Evolutionary conservation across 2,797 vertebrate species (phyloP).

Genomic region (Catostomus latipinnis): DNA sequence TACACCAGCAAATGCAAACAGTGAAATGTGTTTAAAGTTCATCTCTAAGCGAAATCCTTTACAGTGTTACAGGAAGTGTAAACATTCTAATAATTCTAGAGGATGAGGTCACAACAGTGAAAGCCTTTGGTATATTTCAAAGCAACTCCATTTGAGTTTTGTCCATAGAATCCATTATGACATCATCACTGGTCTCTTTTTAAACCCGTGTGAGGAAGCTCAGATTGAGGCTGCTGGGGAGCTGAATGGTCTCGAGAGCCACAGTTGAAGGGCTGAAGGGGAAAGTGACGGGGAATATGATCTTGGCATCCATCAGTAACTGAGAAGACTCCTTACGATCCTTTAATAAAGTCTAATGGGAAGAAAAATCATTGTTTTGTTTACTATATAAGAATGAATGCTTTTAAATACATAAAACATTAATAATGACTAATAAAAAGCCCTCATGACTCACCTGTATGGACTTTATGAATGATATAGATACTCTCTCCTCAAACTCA

Average conservation of each 20-base stretch:
- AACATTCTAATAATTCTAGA: background rate
- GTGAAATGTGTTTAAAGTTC: background rate
- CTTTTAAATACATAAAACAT: background rate
- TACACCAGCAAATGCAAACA: background rate
- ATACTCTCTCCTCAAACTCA: slow-evolving; percentile 97
- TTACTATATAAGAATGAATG: background rate
- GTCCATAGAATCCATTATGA: background rate
- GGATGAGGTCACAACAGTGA: background rate
- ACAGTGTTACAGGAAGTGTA: background rate
- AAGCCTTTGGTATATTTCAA: background rate
- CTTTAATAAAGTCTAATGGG: slow-evolving; percentile 84
- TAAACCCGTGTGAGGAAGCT: slow-evolving; percentile 88
- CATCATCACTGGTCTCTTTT: background rate
- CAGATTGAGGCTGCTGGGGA: slow-evolving; percentile 91
- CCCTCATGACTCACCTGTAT: slow-evolving; percentile 85
- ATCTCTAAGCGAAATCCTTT: background rate
- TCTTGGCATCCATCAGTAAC: slow-evolving; percentile 94
- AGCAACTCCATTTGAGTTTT: too few relatives aligned
- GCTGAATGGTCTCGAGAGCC: slow-evolving; percentile 92
- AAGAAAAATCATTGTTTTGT: slow-evolving; percentile 37
- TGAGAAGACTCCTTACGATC: slow-evolving; percentile 88
- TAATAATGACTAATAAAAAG: background rate
- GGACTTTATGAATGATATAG: slow-evolving; percentile 92
- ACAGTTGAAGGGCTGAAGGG: slow-evolving; percentile 90
- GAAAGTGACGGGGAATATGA: slow-evolving; percentile 89